Conservation (phyloP, 2,888 invertebrate species). For the Celastrina argiolus region DNA sequence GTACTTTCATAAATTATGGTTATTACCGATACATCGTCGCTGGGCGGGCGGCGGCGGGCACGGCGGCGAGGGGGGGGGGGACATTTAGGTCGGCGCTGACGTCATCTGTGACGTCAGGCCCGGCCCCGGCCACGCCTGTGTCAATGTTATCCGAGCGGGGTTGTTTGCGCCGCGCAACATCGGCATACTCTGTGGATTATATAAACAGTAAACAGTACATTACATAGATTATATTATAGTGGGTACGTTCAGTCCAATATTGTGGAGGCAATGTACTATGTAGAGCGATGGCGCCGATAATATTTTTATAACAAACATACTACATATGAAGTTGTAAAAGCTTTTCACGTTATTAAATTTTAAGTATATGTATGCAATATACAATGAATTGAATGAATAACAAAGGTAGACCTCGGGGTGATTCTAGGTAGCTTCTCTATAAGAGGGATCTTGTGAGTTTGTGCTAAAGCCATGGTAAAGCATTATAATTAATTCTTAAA, state of each 20-base stretch:
- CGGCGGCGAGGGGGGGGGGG: neutral
- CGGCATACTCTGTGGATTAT: neutral
- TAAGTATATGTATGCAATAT: too few relatives aligned
- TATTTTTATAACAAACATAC: too few relatives aligned
- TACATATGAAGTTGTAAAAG: neutral
- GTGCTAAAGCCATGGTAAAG: too few relatives aligned
- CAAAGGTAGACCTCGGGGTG: too few relatives aligned
- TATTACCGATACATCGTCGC: neutral
- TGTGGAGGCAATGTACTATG: too few relatives aligned
- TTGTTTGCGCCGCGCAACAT: neutral
- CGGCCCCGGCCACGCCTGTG: constrained; percentile 53
- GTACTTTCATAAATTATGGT: neutral
- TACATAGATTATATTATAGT: neutral
- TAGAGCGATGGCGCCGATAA: neutral
- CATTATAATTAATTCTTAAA: too few relatives aligned
- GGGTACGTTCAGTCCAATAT: neutral
- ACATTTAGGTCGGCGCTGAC: constrained; percentile 35
- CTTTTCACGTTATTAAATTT: neutral
- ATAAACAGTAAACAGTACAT: neutral
- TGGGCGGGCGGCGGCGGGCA: neutral
- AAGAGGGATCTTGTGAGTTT: too few relatives aligned
- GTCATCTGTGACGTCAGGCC: constrained; percentile 57
- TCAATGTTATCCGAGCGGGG: constrained; percentile 15
- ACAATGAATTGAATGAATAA: too few relatives aligned
- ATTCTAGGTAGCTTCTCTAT: too few relatives aligned